phyloP scores from a whole-genome alignment of 1,140 invertebrate species.

The Ceratina australensis region DNA sequence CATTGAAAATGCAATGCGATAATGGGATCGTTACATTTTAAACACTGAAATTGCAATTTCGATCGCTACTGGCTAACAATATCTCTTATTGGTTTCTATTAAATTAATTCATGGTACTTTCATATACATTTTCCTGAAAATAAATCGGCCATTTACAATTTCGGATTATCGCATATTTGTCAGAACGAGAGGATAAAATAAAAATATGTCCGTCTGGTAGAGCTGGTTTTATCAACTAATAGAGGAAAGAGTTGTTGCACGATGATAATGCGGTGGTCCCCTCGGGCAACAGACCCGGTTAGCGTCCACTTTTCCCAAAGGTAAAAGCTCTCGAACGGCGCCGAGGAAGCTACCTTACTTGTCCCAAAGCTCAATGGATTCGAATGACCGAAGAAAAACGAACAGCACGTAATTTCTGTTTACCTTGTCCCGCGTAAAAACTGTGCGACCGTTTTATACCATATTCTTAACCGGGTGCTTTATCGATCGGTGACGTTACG shows the following conservation, averaged over 20 bases:
- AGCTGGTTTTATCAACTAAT: no score
- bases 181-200: not conserved
- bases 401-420: conserved; percentile 2
- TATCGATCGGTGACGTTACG: not conserved
- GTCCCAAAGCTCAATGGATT: conserved; percentile 11
- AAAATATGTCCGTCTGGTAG: no score
- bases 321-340: not conserved
- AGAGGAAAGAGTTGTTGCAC: not conserved
- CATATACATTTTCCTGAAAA: no score
- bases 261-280: not conserved
- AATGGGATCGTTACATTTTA: no score
- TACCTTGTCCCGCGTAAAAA: not conserved
- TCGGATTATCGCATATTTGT: no score
- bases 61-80: no score
- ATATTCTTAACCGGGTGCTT: not conserved
- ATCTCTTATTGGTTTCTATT: no score
- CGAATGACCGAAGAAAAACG: conserved; percentile 16
- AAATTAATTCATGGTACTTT: no score
- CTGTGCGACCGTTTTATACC: not conserved
- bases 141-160: no score
- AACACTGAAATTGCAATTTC: no score
- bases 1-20: no score
- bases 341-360: conserved; percentile 15
- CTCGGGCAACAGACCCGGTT: not conserved
- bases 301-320: not conserved